A percentile compares a stretch with the other conserved stretches of the same genome.
Conservation (phyloP, 2,888 invertebrate species). For the Cerceris rybyensis region DNA sequence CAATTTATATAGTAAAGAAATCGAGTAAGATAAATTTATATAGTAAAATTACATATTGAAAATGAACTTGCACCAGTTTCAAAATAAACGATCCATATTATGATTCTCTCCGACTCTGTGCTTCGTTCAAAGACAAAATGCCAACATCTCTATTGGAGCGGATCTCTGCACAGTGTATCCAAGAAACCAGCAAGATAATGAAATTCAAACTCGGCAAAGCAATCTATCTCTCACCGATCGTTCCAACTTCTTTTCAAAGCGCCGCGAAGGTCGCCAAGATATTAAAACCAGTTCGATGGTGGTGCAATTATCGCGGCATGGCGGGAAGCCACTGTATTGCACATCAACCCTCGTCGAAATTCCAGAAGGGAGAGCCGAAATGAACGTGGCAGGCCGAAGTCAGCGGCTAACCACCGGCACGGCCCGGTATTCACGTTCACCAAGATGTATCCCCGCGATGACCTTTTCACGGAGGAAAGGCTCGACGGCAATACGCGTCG, state of each 20-base stretch:
- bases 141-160: too few species aligned
- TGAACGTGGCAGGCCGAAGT: conserved; percentile 53
- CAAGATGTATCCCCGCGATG: conserved; percentile 35
- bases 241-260: neutral
- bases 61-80: too few species aligned
- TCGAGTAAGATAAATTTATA: too few species aligned
- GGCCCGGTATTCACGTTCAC: neutral
- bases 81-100: too few species aligned
- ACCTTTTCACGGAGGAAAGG: conserved; percentile 35
- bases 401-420: conserved; percentile 43
- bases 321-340: conserved; percentile 47
- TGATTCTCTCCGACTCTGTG: too few species aligned
- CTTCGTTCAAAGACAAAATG: too few species aligned
- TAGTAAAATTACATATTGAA: too few species aligned
- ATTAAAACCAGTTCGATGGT: conserved; percentile 53
- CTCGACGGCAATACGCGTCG: conserved; percentile 19
- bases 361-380: conserved; percentile 30
- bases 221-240: too few species aligned
- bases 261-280: conserved; percentile 40
- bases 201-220: too few species aligned
- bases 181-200: too few species aligned
- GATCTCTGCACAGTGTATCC: too few species aligned
- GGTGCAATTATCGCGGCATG: conserved; percentile 44
- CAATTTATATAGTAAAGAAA: too few species aligned
- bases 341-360: conserved; percentile 55